These are phyloP conservation scores for Holcopasites calliopsidis DNA, from an alignment of 1,140 invertebrate genomes.

Conservation along the genomic window DNA sequence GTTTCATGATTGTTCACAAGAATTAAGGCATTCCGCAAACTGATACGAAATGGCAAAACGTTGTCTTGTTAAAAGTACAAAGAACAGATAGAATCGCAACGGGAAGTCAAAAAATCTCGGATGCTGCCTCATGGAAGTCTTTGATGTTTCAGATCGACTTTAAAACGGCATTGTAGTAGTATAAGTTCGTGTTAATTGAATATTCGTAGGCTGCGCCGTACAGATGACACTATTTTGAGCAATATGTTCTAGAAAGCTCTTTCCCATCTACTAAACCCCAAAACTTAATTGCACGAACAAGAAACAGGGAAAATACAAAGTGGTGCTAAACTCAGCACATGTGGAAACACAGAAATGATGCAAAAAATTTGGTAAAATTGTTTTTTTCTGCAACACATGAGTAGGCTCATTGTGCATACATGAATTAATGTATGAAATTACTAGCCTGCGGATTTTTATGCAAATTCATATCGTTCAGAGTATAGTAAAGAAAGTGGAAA, in stretches of 20 bases:
- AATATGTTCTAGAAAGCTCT: not conserved
- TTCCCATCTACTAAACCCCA: not conserved
- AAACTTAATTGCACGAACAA: not conserved
- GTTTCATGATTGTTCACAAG: conserved; percentile 44
- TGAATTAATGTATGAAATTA: too few relatives aligned
- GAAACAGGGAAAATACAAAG: too few relatives aligned
- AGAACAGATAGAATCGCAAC: too few relatives aligned
- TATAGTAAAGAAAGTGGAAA: too few relatives aligned
- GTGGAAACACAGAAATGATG: not conserved
- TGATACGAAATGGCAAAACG: not conserved
- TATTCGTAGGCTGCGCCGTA: not conserved
- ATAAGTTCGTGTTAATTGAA: conserved; percentile 8
- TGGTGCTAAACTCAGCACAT: too few relatives aligned
- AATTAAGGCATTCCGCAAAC: conserved; percentile 17
- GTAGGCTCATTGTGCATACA: too few relatives aligned
- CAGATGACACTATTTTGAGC: conserved; percentile 2
- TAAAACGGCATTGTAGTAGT: not conserved
- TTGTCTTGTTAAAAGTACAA: too few relatives aligned
- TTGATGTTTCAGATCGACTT: not conserved
- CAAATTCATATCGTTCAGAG: too few relatives aligned
- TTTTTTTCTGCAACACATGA: not conserved
- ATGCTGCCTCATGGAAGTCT: not conserved
- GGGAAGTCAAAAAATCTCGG: too few relatives aligned
- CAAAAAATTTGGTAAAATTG: not conserved
- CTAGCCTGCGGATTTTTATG: too few relatives aligned